Base-by-base conservation (phyloP, 2,797 vertebrate genomes). In the Sebastes matsubarae region DNA sequence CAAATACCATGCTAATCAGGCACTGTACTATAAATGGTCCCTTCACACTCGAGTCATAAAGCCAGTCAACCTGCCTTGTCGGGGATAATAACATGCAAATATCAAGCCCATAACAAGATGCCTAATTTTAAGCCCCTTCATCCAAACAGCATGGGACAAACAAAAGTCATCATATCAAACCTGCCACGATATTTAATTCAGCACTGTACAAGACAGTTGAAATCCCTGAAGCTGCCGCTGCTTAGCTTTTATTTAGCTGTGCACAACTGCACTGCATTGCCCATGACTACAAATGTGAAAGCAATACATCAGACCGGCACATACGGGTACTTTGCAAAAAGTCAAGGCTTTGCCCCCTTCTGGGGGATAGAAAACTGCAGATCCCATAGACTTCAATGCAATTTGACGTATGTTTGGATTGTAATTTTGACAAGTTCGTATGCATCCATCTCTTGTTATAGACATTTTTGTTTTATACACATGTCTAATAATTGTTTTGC, bases 1-100 rank as follows among this genome's bases (percentile, higher is more conserved):
- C 86, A 85, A 93, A 90, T 88, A 87, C 73, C 63, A 54, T 89
- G 81, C 72, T 92, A 89, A 92, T 91, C 76, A 84, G 55, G 63
- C 61, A 59, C 54, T 65, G 63, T 16, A 68, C 54, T 82, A 72
- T 57, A 83, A 89, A 90, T 25, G 36, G 55, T 89, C 57, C 81
- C 79, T 79, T 82, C 64, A 42, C 65, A 59, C 75, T 77, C 14
- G 27, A 71, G 64, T 34, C 68, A 72, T 68, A 52, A 86, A 82
- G 67, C 68, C 42, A 59, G 27, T 14, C 58, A 84, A 72, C 54
- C 34, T 30, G 72, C 75, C 32, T 69, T 10, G 38, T 54, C 4
- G 0, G 64, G 34, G 38, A 64, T 60, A 68, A 69, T 66, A 70
- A 82, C 58, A 42, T 55, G 13, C 36, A 8, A 77, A 60, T 58